Evolutionary conservation across 2,797 vertebrate genomes (phyloP).

Genomic region (Enteromius anoplus): DNA sequence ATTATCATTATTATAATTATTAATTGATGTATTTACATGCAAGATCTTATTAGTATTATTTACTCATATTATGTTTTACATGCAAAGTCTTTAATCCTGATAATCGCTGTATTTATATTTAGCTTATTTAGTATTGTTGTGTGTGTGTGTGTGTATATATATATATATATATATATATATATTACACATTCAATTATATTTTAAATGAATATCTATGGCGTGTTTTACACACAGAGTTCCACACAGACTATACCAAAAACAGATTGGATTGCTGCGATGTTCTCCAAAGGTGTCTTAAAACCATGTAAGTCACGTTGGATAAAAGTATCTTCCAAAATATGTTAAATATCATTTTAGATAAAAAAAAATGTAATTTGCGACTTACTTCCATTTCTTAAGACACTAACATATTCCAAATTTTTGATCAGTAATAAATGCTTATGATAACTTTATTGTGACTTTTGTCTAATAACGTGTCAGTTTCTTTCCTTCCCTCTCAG

Average conservation of each 20-base stretch:
- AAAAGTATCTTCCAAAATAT: background rate
- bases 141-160: background rate
- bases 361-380: background rate
- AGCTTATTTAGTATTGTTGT: too few species aligned
- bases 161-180: background rate
- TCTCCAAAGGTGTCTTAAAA: background rate
- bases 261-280: background rate
- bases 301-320: background rate
- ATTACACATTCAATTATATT: background rate
- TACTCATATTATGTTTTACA: background rate
- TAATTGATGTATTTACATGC: background rate
- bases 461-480: background rate
- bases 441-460: background rate
- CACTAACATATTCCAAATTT: background rate
- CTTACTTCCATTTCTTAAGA: background rate
- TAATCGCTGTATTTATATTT: background rate
- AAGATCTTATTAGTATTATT: background rate
- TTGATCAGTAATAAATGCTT: background rate
- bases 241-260: background rate
- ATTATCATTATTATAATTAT: background rate
- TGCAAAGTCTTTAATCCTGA: background rate
- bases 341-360: background rate
- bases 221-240: background rate
- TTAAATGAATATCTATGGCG: background rate
- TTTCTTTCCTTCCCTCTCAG: constrained; percentile 23